A percentile compares a stretch with the other conserved stretches of the same genome.
Evolutionary conservation across 2,113 vertebrate species (phyloP).

Genomic region (Megaceryle maxima): DNA sequence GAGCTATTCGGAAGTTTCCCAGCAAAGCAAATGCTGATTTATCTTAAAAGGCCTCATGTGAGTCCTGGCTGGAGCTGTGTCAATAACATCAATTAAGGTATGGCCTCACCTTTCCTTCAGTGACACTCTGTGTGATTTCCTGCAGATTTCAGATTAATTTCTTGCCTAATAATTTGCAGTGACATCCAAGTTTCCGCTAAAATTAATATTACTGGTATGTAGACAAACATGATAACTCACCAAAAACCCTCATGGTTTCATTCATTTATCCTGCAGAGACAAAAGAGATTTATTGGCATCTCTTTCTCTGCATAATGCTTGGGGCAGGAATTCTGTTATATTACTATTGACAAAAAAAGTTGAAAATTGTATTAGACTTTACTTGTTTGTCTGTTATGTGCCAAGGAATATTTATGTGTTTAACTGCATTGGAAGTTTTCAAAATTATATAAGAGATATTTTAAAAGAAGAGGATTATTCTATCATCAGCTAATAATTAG

Average conservation of each 20-base stretch:
- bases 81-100: neutral
- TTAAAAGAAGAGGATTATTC: neutral
- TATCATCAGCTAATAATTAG: neutral
- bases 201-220: neutral
- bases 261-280: neutral
- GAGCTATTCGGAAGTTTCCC: neutral
- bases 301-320: neutral
- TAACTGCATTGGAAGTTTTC: neutral
- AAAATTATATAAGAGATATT: neutral
- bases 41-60: neutral
- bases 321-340: neutral
- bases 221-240: neutral
- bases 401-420: neutral
- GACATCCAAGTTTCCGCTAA: neutral
- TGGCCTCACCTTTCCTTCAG: neutral
- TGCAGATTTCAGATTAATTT: neutral
- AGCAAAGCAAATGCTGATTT: neutral
- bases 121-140: neutral
- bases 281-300: neutral
- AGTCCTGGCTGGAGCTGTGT: neutral
- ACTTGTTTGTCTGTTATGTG: neutral
- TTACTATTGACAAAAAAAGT: neutral
- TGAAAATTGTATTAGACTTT: neutral
- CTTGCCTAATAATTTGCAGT: neutral
- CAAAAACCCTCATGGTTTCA: neutral